Percentiles rank a stretch among this genome's conserved stretches.
phyloP scores from a whole-genome alignment of 2,888 invertebrate genomes.

The Busseola fusca region DNA sequence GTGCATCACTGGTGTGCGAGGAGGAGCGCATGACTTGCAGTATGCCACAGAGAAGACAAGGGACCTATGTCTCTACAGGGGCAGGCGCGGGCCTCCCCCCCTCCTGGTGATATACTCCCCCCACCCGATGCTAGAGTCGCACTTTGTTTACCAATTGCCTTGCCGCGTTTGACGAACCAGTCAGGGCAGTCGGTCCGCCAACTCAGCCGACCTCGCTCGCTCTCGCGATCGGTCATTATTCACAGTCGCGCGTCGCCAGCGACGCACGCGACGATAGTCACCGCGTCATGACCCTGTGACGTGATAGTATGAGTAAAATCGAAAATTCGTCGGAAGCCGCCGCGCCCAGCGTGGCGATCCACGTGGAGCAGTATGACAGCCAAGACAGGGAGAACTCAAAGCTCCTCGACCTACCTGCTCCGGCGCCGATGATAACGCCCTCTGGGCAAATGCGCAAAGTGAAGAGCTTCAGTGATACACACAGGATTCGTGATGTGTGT shows the following conservation, averaged over 20 bases:
- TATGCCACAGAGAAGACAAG: no score
- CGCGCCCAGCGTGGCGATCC: constrained; percentile 83
- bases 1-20: no score
- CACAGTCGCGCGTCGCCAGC: constrained; percentile 83
- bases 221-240: constrained; percentile 87
- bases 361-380: constrained; percentile 82
- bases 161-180: constrained; percentile 85
- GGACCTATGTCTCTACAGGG: no score
- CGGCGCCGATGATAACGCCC: constrained; percentile 80
- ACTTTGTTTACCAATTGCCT: constrained; percentile 87
- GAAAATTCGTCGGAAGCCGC: constrained; percentile 82
- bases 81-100: constrained; percentile 95
- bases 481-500: constrained; percentile 83
- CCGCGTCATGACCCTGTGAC: constrained; percentile 87
- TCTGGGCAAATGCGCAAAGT: constrained; percentile 87
- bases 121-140: constrained; percentile 76
- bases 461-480: constrained; percentile 87
- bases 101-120: constrained; percentile 87
- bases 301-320: constrained; percentile 85
- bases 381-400: constrained; percentile 81
- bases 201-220: constrained; percentile 94
- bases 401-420: constrained; percentile 79
- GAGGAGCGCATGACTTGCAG: no score
- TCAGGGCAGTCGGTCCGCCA: constrained; percentile 80
- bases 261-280: constrained; percentile 83